phyloP scores from a whole-genome alignment of 1,140 invertebrate species.

The Eubasilissa regina region DNA sequence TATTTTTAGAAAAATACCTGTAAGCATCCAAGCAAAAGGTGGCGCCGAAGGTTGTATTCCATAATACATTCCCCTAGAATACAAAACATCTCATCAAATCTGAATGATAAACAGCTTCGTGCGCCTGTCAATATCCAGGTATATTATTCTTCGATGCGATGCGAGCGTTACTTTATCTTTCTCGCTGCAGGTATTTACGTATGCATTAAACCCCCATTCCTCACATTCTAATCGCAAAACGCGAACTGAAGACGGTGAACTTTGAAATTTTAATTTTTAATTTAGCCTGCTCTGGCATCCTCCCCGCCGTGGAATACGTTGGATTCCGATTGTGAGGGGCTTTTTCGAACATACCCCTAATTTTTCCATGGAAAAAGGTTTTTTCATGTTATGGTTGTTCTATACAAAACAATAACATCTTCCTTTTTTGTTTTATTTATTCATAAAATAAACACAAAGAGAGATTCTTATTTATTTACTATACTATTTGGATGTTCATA shows the following conservation, averaged over 20 bases:
- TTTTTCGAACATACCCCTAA: neutral
- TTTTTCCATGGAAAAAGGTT: neutral
- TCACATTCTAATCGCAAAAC: conserved; percentile 37
- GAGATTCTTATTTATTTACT: no score
- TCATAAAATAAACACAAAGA: no score
- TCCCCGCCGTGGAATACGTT: no score
- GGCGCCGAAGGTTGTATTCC: no score
- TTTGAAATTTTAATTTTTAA: conserved; percentile 58
- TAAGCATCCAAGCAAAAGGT: no score
- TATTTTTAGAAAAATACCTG: no score
- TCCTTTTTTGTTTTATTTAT: neutral
- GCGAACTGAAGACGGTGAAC: conserved; percentile 18
- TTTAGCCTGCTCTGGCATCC: neutral
- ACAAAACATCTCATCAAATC: no score
- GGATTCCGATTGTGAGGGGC: neutral
- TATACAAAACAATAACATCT: no score
- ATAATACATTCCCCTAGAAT: no score
- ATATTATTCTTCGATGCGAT: neutral
- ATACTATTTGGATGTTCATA: no score
- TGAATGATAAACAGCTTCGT: no score
- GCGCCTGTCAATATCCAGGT: conserved; percentile 12
- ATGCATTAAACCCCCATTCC: conserved; percentile 55
- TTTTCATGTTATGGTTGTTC: no score
- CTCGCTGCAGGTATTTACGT: conserved; percentile 56
- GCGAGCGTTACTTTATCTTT: conserved; percentile 49